Conservation (phyloP, 2,113 vertebrate species). For the Zosterops pallidus region DNA sequence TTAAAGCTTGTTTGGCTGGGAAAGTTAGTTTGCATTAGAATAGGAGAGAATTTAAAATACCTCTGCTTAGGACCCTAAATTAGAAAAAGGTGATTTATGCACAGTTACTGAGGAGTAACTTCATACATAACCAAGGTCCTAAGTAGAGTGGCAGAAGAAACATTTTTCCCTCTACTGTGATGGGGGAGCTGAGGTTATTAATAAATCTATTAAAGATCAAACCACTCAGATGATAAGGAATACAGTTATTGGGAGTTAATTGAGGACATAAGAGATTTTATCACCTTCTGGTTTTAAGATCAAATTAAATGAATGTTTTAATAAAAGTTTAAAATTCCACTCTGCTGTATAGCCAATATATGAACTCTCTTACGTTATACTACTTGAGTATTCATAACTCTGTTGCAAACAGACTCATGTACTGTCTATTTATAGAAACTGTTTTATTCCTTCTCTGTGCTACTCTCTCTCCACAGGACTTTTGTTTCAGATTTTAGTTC, state of each 20-base stretch:
- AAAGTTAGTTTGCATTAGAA: not conserved
- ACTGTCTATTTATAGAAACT: not conserved
- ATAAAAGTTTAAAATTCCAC: not conserved
- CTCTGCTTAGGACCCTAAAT: not conserved
- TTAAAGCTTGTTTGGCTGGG: not conserved
- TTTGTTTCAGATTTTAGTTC: constrained; percentile 4
- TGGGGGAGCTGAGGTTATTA: not conserved
- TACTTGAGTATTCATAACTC: not conserved
- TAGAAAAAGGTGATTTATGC: not conserved
- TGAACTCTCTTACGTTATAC: not conserved
- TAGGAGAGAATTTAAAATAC: not conserved
- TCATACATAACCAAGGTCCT: not conserved
- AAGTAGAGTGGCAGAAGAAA: not conserved
- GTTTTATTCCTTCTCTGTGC: not conserved
- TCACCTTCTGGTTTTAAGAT: not conserved
- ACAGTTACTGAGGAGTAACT: not conserved
- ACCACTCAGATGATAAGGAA: not conserved
- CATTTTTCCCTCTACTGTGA: not conserved
- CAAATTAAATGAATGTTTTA: not conserved
- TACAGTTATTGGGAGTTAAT: not conserved
- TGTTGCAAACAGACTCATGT: not conserved
- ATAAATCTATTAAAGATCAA: not conserved
- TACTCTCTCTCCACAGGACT: not conserved
- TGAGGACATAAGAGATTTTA: not conserved
- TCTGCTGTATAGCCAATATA: not conserved